These are phyloP conservation scores for Archivesica marissinica DNA, from an alignment of 1,140 invertebrate species.

Conservation along the genomic window DNA sequence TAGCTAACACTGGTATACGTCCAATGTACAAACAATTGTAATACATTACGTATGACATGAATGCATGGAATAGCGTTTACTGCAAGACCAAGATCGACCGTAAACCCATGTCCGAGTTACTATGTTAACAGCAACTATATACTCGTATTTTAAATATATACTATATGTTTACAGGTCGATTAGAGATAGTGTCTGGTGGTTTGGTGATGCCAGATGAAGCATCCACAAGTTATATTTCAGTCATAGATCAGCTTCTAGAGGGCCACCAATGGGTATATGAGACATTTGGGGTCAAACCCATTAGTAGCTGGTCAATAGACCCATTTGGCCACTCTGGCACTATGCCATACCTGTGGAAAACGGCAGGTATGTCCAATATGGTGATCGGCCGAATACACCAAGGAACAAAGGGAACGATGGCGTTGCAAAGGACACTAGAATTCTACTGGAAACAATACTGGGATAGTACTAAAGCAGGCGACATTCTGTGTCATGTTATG, in stretches of 20 bases:
- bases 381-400: conserved; percentile 98
- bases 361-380: conserved; percentile 93
- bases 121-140: no score
- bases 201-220: conserved; percentile 99
- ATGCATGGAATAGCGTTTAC: no score
- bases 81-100: no score
- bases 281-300: conserved; percentile 88
- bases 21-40: no score
- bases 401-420: conserved; percentile 95
- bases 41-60: no score
- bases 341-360: conserved; percentile 94
- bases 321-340: conserved; percentile 95
- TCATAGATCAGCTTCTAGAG: conserved; percentile 97
- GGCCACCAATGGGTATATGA: conserved; percentile 97
- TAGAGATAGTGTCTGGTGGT: conserved; percentile 98
- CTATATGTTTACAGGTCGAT: conserved; percentile 88
- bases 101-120: no score
- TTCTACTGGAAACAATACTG: conserved; percentile 97
- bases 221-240: conserved; percentile 95
- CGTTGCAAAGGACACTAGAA: conserved; percentile 92
- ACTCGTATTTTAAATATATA: no score
- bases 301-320: conserved; percentile 96
- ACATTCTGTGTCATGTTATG: conserved; percentile 98
- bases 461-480: conserved; percentile 87
- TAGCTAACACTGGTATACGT: no score